Conservation (phyloP, 1,140 invertebrate species). For the Pseudomyrmex concolor region DNA sequence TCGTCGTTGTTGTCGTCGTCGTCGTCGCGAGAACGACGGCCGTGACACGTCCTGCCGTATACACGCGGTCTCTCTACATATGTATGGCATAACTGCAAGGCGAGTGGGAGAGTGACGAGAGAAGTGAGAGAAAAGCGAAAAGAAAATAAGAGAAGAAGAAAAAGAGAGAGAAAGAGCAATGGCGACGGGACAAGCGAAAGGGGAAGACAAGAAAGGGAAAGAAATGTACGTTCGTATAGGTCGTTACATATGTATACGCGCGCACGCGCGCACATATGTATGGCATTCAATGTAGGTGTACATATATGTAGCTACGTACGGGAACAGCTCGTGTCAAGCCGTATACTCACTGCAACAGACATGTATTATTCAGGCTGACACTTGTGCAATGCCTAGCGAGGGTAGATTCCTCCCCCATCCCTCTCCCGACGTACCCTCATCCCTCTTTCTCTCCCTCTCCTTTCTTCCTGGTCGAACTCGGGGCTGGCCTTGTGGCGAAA, state of each 20-base stretch:
- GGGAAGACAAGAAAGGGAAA: constrained; percentile 12
- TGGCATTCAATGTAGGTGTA: not conserved
- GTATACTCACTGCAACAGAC: constrained; percentile 77
- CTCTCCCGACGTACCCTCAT: not conserved
- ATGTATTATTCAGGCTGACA: constrained; percentile 83
- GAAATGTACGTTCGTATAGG: constrained; percentile 44
- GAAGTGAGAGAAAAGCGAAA: not conserved
- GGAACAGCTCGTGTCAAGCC: constrained; percentile 74
- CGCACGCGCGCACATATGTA: constrained; percentile 15
- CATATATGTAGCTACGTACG: not conserved
- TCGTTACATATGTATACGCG: constrained; percentile 42
- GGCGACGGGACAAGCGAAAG: constrained; percentile 13
- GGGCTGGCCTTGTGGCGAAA: constrained; percentile 72
- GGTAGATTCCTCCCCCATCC: constrained; percentile 57
- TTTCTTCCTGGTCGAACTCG: constrained; percentile 39
- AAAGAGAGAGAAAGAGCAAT: not conserved
- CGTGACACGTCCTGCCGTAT: constrained; percentile 50
- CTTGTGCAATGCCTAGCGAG: constrained; percentile 75
- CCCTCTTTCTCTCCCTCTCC: not conserved
- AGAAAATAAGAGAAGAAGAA: not conserved
- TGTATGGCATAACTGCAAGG: constrained; percentile 35
- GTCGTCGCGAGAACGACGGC: constrained; percentile 32
- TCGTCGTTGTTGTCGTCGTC: constrained; percentile 21
- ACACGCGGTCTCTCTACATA: constrained; percentile 48
- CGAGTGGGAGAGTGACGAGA: too few species aligned